Evolutionary conservation across 2,797 vertebrate genomes (phyloP), one percentile per base, ranked within the genome.

Genomic region (Cynodonichthys magdalenae): DNA sequence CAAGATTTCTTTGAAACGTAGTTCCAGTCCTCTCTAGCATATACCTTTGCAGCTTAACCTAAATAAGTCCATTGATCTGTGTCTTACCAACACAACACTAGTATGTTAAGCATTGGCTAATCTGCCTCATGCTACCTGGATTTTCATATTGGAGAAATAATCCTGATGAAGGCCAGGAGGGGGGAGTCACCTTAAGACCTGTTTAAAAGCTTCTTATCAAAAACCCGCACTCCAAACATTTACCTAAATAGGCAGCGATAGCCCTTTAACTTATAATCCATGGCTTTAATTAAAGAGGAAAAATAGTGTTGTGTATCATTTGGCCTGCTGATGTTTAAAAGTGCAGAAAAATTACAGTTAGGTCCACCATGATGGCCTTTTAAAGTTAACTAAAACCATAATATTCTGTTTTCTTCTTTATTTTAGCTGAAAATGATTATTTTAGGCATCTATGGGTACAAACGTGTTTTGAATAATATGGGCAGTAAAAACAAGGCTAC

Each of bases 131-230:
- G 88, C 80, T 92, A 92, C 88, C 87, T 91, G 87, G 89, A 91
- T 90, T 90, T 91, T 91, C 89, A 90, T 90, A 83, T 87, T 89
- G 89, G 78, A 87, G 85, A 52, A 87, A 84, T 91, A 91, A 91
- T 89, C 89, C 89, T 88, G 77, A 83, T 83, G 82, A 82, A 70
- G 53, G 28, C 67, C 29, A 53, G 52, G 58, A 31, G 31, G 57
- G 60, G 31, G 55, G 69, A 82, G 85, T 90, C 87, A 90, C 84
- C 86, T 82, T 77, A 87, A 85, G 83, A 89, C 82, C 82, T 59
- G 62, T 86, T 87, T 87, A 72, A 91, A 91, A 90, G 91, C 90
- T 88, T 74, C 84, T 90, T 86, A 90, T 89, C 83, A 69, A 53
- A 88, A 72, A 81, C 77, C 75, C 76, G 75, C 88, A 88, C 83